Evolutionary conservation across 2,888 invertebrate species (phyloP), one percentile per base, ranked within the genome.

Genomic region (Acrobasis consociella): DNA sequence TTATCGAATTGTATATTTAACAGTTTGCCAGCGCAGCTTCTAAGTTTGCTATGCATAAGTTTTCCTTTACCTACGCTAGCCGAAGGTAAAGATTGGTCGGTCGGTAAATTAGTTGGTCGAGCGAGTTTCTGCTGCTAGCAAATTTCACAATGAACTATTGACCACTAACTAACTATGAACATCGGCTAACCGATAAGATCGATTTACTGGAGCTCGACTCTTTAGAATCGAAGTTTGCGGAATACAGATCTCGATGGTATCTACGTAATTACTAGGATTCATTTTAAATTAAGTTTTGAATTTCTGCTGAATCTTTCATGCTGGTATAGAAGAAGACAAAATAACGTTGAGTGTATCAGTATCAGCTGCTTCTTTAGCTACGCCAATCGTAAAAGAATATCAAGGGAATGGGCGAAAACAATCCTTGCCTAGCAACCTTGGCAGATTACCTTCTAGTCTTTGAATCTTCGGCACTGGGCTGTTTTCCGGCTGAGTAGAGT

Each of bases 91-190:
- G 80, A 80, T 82, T 83, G 82, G 80, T 75, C 76, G 72, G 69
- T 76, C 72, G 74, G 80, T 77, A 83, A 86, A 86, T 87, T 83
- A 86, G 80, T 83, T 75, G 76, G 76, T 75, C 81, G 81, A 70
- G 74, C 69, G 76, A 84, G 80, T 85, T 81, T 69, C 65, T 67
- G 68, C 72, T 72, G 76, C 74, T 80, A 74, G 77, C 75, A 67
- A 81, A 78, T 78, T 80, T 79, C 75, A 79, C 81, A 82, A 80
- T 80, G 78, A 81, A 80, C 80, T 78, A 76, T 77, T 76, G 78
- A 76, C 81, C 77, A 77, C 82, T 49, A 55, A 55, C 61, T 81
- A 81, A 81, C 84, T 83, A 83, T 78, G 80, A 81, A 84, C 82
- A 81, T 79, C 77, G 78, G 72, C 74, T 74, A 71, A 55, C 72